Conservation (phyloP, 2,113 vertebrate genomes). For the Ptychochromis oligacanthus region DNA sequence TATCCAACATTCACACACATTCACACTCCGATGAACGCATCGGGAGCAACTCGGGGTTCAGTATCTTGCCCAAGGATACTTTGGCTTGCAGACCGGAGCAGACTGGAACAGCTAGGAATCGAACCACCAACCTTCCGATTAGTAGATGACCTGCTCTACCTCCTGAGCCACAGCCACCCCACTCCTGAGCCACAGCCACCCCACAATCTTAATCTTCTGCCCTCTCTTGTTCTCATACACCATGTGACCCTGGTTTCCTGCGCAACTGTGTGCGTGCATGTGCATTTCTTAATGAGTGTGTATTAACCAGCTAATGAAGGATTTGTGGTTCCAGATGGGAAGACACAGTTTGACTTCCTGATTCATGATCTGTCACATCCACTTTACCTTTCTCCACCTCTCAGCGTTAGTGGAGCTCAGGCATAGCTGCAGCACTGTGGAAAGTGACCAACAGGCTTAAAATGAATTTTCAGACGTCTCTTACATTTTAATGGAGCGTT, state of each 20-base stretch:
- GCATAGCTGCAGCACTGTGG: not conserved
- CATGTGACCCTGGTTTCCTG: not conserved
- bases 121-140: too few relatives aligned
- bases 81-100: too few relatives aligned
- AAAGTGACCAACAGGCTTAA: conserved; percentile 1
- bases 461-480: not conserved
- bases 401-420: conserved; percentile 16
- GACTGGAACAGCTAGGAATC: too few relatives aligned
- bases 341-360: conserved; percentile 54
- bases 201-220: not conserved
- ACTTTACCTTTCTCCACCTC: conserved; percentile 40
- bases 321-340: conserved; percentile 47
- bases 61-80: too few relatives aligned
- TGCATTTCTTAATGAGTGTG: conserved; percentile 34
- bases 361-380: conserved; percentile 56
- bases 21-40: too few relatives aligned
- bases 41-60: too few relatives aligned
- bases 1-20: too few relatives aligned
- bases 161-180: too few relatives aligned
- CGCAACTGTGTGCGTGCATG: not conserved
- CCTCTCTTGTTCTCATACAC: not conserved
- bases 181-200: too few relatives aligned
- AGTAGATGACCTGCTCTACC: too few relatives aligned
- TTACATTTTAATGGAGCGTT: not conserved
- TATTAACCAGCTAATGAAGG: conserved; percentile 50